These are phyloP conservation scores for Xiphorhynchus elegans DNA, from an alignment of 2,113 vertebrate genomes.

Conservation along the genomic window DNA sequence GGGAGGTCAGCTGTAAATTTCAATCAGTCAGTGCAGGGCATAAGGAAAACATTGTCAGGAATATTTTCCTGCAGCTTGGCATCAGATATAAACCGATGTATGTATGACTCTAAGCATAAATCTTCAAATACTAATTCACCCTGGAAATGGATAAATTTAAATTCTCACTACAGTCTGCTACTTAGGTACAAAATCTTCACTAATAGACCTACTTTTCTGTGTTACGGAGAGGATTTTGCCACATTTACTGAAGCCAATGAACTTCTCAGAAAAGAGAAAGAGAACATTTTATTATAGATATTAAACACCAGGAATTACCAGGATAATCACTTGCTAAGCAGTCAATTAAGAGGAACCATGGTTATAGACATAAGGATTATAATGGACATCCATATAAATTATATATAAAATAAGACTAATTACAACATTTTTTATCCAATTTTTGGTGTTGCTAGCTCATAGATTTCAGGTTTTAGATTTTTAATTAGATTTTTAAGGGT, in stretches of 20 bases:
- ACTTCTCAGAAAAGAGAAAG: not conserved
- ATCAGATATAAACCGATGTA: constrained; percentile 5
- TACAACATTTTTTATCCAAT: not conserved
- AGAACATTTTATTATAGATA: constrained; percentile 19
- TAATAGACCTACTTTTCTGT: not conserved
- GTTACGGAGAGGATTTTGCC: not conserved
- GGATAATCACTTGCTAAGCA: constrained; percentile 5
- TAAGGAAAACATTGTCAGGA: constrained; percentile 31
- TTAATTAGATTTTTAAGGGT: no score
- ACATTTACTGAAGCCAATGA: not conserved
- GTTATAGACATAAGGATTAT: not conserved
- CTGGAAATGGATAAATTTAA: not conserved
- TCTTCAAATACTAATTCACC: constrained; percentile 22
- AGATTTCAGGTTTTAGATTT: not conserved
- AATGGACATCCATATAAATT: not conserved
- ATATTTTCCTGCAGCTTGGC: constrained; percentile 30
- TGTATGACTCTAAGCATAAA: not conserved
- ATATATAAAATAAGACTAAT: not conserved
- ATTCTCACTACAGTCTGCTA: not conserved
- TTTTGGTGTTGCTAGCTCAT: not conserved
- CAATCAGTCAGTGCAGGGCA: constrained; percentile 11
- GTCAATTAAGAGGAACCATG: not conserved
- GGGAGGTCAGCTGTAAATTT: constrained; percentile 51
- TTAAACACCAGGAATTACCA: not conserved
- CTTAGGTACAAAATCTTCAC: not conserved